phyloP scores from a whole-genome alignment of 2,797 vertebrate genomes.

The Centropyge bicolor region DNA sequence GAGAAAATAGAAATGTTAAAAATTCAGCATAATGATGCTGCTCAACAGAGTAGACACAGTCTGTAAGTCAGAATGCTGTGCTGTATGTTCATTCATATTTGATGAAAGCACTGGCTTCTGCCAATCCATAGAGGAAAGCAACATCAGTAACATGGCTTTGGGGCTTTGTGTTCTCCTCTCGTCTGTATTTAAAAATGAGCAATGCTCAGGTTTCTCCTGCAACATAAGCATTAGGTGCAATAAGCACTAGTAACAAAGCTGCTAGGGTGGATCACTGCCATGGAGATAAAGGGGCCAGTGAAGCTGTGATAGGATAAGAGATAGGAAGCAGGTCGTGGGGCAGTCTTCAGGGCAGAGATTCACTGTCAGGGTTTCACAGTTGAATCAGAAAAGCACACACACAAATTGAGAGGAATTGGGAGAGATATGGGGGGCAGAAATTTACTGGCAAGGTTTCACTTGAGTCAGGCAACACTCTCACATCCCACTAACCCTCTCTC shows the following conservation, averaged over 20 bases:
- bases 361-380: slow-evolving; percentile 33
- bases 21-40: slow-evolving; percentile 64
- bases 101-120: slow-evolving; percentile 67
- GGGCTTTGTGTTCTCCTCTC: slow-evolving; percentile 44
- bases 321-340: slow-evolving; percentile 5
- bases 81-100: slow-evolving; percentile 76
- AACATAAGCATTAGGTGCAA: not conserved
- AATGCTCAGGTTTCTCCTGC: slow-evolving; percentile 29
- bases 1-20: slow-evolving; percentile 51
- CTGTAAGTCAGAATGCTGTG: slow-evolving; percentile 49
- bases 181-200: slow-evolving; percentile 41
- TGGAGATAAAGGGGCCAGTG: slow-evolving; percentile 39
- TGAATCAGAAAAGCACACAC: slow-evolving; percentile 1
- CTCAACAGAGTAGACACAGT: slow-evolving; percentile 39
- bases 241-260: slow-evolving; percentile 16
- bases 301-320: slow-evolving; percentile 36
- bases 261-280: slow-evolving; percentile 25
- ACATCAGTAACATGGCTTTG: slow-evolving; percentile 48
- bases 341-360: slow-evolving; percentile 11
- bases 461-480: slow-evolving; percentile 14
- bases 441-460: slow-evolving; percentile 21
- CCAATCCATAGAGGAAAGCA: slow-evolving; percentile 58
- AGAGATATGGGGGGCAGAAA: not conserved
- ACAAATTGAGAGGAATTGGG: not conserved
- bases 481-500: not conserved